Conservation (phyloP, 2,888 invertebrate genomes). For the Drosophila prostipennis region DNA sequence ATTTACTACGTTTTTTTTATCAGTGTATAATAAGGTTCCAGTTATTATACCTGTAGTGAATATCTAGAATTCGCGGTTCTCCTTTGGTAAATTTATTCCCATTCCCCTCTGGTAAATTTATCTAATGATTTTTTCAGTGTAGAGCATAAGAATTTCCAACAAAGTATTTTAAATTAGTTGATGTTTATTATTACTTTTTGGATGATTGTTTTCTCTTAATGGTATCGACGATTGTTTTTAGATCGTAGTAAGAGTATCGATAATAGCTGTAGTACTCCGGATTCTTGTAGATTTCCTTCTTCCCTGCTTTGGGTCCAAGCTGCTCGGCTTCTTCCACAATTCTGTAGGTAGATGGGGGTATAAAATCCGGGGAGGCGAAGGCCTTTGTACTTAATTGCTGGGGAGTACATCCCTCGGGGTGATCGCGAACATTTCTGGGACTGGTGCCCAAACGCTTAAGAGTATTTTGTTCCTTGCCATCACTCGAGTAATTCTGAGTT, state of each 20-base stretch:
- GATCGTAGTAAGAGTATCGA: constrained; percentile 39
- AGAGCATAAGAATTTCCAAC: background rate
- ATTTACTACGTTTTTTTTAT: too few species aligned
- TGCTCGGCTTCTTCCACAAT: constrained; percentile 17
- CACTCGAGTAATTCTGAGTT: background rate
- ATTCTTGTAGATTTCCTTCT: constrained; percentile 55
- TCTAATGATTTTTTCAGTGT: background rate
- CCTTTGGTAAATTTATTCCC: too few species aligned
- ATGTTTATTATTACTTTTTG: background rate
- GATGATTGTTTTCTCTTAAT: constrained; percentile 2
- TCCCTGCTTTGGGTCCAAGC: constrained; percentile 50
- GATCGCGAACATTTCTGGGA: constrained; percentile 18
- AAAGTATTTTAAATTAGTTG: background rate
- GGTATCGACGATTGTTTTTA: constrained; percentile 14
- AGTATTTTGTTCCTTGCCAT: background rate
- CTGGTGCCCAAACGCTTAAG: constrained; percentile 18
- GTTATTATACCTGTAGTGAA: too few species aligned
- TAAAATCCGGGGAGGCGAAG: constrained; percentile 42
- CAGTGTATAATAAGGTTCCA: too few species aligned
- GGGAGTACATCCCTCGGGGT: constrained; percentile 13
- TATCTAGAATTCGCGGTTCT: too few species aligned
- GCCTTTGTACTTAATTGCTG: constrained; percentile 5
- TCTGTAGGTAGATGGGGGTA: constrained; percentile 25
- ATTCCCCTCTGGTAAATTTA: too few species aligned
- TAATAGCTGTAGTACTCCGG: constrained; percentile 51